These are phyloP conservation scores for Alviniconcha strummeri DNA, from an alignment of 2,888 invertebrate species.

Conservation along the genomic window DNA sequence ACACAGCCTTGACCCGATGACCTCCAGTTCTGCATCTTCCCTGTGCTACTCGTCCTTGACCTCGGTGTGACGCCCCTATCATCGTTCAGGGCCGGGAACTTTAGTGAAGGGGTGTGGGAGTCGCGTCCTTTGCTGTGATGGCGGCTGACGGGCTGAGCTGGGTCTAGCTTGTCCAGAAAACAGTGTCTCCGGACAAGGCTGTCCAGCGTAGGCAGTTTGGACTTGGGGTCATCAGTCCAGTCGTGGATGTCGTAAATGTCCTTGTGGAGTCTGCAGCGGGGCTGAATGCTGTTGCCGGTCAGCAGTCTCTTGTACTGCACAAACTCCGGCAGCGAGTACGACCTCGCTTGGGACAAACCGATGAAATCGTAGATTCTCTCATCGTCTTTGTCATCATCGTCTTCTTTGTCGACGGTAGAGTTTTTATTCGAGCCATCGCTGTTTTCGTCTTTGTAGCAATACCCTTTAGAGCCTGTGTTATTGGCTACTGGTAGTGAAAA, in stretches of 20 bases:
- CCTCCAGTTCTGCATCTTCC: neutral
- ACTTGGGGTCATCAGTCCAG: neutral
- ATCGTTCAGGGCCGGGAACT: neutral
- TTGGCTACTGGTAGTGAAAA: too few species aligned
- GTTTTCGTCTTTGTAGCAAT: too few species aligned
- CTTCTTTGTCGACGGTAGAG: neutral
- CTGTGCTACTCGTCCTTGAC: neutral
- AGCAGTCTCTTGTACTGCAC: neutral
- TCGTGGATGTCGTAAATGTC: neutral
- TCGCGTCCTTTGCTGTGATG: neutral
- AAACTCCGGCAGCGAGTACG: conserved; percentile 18
- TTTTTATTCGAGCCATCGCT: too few species aligned
- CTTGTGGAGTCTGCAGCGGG: neutral
- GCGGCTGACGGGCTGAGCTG: neutral
- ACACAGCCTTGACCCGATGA: neutral
- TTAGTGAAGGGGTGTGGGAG: neutral
- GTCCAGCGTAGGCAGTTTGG: neutral
- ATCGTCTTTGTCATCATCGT: neutral
- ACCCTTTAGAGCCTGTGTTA: too few species aligned
- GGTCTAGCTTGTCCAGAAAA: too few species aligned
- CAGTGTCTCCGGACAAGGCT: neutral
- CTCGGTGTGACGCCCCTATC: neutral
- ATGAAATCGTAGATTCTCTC: conserved; percentile 29
- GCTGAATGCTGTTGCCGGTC: neutral
- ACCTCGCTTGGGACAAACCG: neutral